Conservation (phyloP, 2,888 invertebrate species). For the Drymonia ruficornis region DNA sequence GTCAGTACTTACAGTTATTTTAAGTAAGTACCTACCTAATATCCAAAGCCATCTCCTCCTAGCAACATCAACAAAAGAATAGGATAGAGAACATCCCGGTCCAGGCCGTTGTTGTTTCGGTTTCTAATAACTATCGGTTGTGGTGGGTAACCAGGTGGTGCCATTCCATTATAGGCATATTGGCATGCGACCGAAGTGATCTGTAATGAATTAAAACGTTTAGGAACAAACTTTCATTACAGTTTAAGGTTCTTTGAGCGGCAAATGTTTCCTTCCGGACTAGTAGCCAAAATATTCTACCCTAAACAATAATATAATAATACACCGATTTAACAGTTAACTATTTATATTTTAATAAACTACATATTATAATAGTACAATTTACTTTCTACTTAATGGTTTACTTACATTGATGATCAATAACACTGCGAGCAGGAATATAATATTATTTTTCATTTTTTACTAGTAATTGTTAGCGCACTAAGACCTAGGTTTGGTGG, state of each 20-base stretch:
- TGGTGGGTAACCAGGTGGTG: conserved; percentile 33
- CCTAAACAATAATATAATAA: too few species aligned
- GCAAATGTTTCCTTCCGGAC: too few species aligned
- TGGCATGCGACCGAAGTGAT: conserved; percentile 46
- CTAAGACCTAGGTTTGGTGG: not conserved
- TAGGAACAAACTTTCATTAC: conserved; percentile 18
- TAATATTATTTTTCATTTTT: not conserved
- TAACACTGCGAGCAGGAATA: not conserved
- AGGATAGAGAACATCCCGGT: conserved; percentile 48
- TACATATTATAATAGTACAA: too few species aligned
- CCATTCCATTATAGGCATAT: conserved; percentile 22
- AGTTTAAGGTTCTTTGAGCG: not conserved
- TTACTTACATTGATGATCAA: conserved; percentile 1
- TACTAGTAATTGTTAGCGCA: not conserved
- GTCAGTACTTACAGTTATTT: too few species aligned
- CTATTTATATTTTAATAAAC: too few species aligned
- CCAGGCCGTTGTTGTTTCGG: conserved; percentile 34
- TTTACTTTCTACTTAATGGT: not conserved
- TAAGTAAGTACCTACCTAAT: not conserved
- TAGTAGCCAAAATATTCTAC: too few species aligned
- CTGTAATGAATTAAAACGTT: conserved; percentile 29
- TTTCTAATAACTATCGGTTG: conserved; percentile 45
- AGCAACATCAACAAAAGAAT: conserved; percentile 50
- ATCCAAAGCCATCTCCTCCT: conserved; percentile 34
- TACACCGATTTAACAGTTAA: too few species aligned